These are phyloP conservation scores for Tenthredo livida DNA, from an alignment of 2,888 invertebrate species.

Conservation along the genomic window DNA sequence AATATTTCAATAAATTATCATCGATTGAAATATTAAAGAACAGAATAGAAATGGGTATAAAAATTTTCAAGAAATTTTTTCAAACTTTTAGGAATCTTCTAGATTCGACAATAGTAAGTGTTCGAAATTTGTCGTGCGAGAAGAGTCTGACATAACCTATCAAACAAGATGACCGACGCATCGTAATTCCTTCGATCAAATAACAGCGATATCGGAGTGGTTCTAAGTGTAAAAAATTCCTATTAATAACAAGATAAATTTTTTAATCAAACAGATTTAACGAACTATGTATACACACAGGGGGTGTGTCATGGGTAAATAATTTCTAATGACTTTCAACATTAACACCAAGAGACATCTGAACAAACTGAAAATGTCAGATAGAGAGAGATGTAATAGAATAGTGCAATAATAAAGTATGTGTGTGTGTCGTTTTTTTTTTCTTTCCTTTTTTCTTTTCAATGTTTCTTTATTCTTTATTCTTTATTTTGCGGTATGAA, in stretches of 20 bases:
- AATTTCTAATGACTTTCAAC: slow-evolving; percentile 17
- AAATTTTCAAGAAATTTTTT: too few relatives aligned
- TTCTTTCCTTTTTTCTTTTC: not conserved
- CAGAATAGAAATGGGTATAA: too few relatives aligned
- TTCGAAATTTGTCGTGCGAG: not conserved
- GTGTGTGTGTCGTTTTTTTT: not conserved
- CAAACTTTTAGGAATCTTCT: not conserved
- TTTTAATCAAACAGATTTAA: slow-evolving; percentile 14
- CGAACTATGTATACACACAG: not conserved
- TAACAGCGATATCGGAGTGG: not conserved
- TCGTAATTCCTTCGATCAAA: not conserved
- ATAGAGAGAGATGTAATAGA: not conserved
- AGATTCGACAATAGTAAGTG: not conserved
- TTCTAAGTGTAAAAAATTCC: not conserved
- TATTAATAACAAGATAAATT: slow-evolving; percentile 8
- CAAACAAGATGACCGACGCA: slow-evolving; percentile 23
- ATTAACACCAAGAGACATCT: slow-evolving; percentile 33
- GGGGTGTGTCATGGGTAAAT: not conserved
- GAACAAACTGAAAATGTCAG: slow-evolving; percentile 35
- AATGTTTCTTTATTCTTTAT: not conserved
- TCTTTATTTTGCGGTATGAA: not conserved
- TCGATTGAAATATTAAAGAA: too few relatives aligned
- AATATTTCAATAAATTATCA: not conserved
- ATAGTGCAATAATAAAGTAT: not conserved
- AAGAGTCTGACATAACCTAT: slow-evolving; percentile 11